Evolutionary conservation across 2,113 vertebrate species (phyloP), one percentile per base, ranked within the genome.

Genomic region (Leucopsar rothschildi): DNA sequence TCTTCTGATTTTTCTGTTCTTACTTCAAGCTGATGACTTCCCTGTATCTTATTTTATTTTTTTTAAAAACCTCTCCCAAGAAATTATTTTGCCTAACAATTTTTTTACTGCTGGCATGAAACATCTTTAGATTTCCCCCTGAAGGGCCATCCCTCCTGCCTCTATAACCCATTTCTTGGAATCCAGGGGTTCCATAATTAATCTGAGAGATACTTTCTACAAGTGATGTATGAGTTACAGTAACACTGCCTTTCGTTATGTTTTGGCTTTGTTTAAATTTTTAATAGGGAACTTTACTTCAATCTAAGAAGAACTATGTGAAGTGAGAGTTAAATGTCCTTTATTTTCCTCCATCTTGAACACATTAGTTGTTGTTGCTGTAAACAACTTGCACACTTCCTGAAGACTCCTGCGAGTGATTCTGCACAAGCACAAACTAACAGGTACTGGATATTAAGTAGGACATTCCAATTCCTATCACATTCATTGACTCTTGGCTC

Each of bases 211-310:
- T 50, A 65, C 61, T 88, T 95, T 96, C 87, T 95, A 86, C 82
- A 89, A 92, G 83, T 73, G 59, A 90, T 89, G 50, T 37, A 52
- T 83, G 87, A 94, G 68, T 72, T 86, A 86, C 56, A 91, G 42
- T 7, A 79, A 83, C 71, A 90, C 77, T 64, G 76, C 89, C 88
- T 71, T 79, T 82, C 79, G 76, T 72, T 86, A 90, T 42, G 23
- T 66, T 92, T 95, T 70, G 45, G 79, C 86, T 93, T 86, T 80
- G 90, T 77, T 89, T 92, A 89, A 57, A 69, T 79, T 86, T 89
- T 85, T 84, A 82, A 91, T 91, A 59, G 64, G 70, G 45, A 95
- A 94, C 76, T 80, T 86, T 87, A 93, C 68, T 96, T 95, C 91
- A 92, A 39, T 95, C 64, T 82, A 70, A 39, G 66, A 69, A 78